phyloP scores from a whole-genome alignment of 2,888 invertebrate species.

The Lasioglossum zephyrum region DNA sequence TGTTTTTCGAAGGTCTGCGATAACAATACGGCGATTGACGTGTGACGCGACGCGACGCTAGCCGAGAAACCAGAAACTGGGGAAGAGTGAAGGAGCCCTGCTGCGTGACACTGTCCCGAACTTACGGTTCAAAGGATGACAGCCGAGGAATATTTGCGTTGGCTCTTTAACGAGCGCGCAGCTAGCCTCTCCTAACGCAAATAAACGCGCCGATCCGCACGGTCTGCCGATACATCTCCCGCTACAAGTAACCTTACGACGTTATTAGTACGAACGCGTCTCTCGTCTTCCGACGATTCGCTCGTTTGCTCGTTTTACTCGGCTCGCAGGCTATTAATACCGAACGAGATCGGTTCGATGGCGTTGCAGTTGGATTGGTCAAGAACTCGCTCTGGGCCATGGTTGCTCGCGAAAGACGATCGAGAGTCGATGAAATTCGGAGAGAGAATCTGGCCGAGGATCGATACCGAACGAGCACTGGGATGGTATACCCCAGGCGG shows the following conservation, averaged over 20 bases:
- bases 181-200: constrained; percentile 63
- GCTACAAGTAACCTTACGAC: constrained; percentile 64
- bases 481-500: background rate
- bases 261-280: constrained; percentile 71
- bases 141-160: constrained; percentile 51
- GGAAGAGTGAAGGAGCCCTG: background rate
- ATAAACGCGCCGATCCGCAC: constrained; percentile 52
- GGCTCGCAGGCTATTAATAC: constrained; percentile 62
- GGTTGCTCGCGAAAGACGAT: background rate
- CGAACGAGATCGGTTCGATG: constrained; percentile 38
- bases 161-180: constrained; percentile 53
- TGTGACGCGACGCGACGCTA: background rate
- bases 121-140: constrained; percentile 62
- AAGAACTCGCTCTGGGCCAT: constrained; percentile 3
- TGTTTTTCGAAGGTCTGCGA: background rate
- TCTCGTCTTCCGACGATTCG: constrained; percentile 52
- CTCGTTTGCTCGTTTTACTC: constrained; percentile 12
- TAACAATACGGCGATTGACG: background rate
- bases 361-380: constrained; percentile 41
- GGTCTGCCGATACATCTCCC: constrained; percentile 62
- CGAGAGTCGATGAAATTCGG: background rate
- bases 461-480: background rate
- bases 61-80: background rate
- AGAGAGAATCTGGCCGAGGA: background rate
- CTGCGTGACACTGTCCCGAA: constrained; percentile 51